Evolutionary conservation across 2,888 invertebrate genomes (phyloP).

Genomic region (Salticus scenicus): DNA sequence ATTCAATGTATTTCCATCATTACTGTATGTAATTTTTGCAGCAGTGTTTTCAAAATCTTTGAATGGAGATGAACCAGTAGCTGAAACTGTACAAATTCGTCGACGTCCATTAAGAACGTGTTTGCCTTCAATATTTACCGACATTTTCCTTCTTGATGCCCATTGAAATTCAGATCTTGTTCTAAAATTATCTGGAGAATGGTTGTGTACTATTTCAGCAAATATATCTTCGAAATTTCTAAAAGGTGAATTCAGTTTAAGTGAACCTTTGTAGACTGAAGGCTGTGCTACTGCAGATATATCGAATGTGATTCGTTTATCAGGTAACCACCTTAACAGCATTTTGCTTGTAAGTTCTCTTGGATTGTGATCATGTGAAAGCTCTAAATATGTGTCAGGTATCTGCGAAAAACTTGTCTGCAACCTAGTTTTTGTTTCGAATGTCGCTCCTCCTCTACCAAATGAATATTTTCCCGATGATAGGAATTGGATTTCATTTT

Average conservation of each 20-base stretch:
- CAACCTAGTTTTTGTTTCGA: constrained; percentile 33
- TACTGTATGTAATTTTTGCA: constrained; percentile 47
- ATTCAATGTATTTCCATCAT: constrained; percentile 39
- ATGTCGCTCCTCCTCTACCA: background rate
- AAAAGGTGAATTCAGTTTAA: constrained; percentile 49
- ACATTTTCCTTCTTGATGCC: constrained; percentile 41
- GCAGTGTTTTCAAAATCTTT: constrained; percentile 47
- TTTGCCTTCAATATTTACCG: constrained; percentile 49
- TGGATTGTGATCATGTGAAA: constrained; percentile 26
- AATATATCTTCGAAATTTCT: constrained; percentile 30
- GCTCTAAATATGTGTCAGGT: constrained; percentile 20
- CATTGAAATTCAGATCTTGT: constrained; percentile 40
- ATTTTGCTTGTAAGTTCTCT: constrained; percentile 36
- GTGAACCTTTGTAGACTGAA: constrained; percentile 23
- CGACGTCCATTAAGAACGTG: constrained; percentile 40
- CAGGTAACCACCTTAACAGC: constrained; percentile 41
- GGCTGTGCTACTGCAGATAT: constrained; percentile 11
- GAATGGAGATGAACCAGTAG: constrained; percentile 48
- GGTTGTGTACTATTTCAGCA: constrained; percentile 29
- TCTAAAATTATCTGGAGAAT: constrained; percentile 25
- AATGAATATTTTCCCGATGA: constrained; percentile 48
- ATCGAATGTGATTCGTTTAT: constrained; percentile 21
- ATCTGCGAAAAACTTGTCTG: constrained; percentile 28
- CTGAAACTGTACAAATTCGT: constrained; percentile 33
- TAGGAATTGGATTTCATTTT: constrained; percentile 38